These are phyloP conservation scores for Enteromius anoplus DNA, from an alignment of 2,797 vertebrate species.

Conservation along the genomic window DNA sequence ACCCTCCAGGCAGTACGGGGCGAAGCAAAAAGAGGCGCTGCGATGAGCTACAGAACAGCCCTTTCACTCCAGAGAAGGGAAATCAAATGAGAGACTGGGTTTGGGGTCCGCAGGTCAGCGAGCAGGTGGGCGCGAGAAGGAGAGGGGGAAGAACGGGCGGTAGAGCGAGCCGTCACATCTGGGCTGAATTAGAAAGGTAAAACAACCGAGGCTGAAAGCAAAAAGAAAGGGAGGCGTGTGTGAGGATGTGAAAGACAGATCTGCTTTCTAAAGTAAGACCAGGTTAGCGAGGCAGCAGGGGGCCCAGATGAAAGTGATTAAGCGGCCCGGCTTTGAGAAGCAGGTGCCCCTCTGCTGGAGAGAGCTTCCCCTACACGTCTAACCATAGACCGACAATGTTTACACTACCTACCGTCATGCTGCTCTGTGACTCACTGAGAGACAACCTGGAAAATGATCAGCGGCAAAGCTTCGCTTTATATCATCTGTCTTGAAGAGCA, in stretches of 20 bases:
- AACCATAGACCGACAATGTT: slow-evolving; percentile 38
- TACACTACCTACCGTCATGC: slow-evolving; percentile 45
- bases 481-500: slow-evolving; percentile 57
- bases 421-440: slow-evolving; percentile 47
- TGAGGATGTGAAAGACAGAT: slow-evolving; percentile 80
- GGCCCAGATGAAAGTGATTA: slow-evolving; percentile 92
- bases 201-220: slow-evolving; percentile 79
- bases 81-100: slow-evolving; percentile 74
- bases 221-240: slow-evolving; percentile 68
- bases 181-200: slow-evolving; percentile 90
- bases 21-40: slow-evolving; percentile 55
- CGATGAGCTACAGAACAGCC: slow-evolving; percentile 73
- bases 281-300: slow-evolving; percentile 83
- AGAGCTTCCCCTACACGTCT: slow-evolving; percentile 44
- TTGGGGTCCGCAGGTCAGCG: slow-evolving; percentile 75
- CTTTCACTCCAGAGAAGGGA: slow-evolving; percentile 74
- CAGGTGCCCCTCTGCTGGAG: slow-evolving; percentile 75
- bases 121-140: slow-evolving; percentile 81
- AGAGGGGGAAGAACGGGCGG: slow-evolving; percentile 70
- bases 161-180: slow-evolving; percentile 74
- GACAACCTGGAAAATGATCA: slow-evolving; percentile 49
- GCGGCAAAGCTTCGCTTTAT: slow-evolving; percentile 32
- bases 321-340: slow-evolving; percentile 76
- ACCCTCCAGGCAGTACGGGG: slow-evolving; percentile 67
- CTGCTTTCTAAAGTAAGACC: slow-evolving; percentile 79